Base-by-base conservation (phyloP, 2,888 invertebrate species). In the Aphodius sticticus region DNA sequence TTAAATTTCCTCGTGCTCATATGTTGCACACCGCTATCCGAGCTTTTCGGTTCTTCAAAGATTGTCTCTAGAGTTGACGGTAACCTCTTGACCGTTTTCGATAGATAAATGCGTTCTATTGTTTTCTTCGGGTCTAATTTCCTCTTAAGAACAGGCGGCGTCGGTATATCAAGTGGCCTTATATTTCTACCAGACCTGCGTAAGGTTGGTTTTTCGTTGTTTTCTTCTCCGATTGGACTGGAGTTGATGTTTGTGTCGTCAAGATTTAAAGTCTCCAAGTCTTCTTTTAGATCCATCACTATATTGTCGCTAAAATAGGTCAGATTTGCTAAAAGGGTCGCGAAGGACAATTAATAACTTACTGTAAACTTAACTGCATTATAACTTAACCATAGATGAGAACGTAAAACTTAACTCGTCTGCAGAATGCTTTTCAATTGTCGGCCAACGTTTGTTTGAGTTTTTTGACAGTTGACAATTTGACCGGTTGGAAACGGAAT, bases 1-100 rank as follows among this genome's bases (percentile, higher is more conserved):
- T 81, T 81, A 69, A 77, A 81, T 16, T 79, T 81, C 76, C 76
- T 78, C 6, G 35, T 69, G 69, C 79, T 79, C 76, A 81, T 81
- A 53, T 77, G 77, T 36, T 79, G 77, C 12, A 81, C 78, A n/a
- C 90, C 90, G 82, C 86, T 88, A 81, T 84, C 88, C 74, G 87
- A 89, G 81, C 89, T 88, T 84, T 90, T 91, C n/a, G 91, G 91
- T 83, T 93, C 93, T 88, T 93, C 93, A 85, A 91, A 92, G 85
- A 93, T 93, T 2, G 93, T 93, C 87, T 93, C 93, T 84, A 93
- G 88, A 80, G 90, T 91, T 84, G 91, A 91, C 76, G 91, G 89
- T 69, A 89, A 82, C 72, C 89, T 88, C 84, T 91, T 92, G 0
- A 92, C 88, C 85, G 88, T 91, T 85, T 91, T 92, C 84, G 92